These are phyloP conservation scores for Pyrocoelia pectoralis DNA, from an alignment of 2,888 invertebrate species.

Conservation along the genomic window DNA sequence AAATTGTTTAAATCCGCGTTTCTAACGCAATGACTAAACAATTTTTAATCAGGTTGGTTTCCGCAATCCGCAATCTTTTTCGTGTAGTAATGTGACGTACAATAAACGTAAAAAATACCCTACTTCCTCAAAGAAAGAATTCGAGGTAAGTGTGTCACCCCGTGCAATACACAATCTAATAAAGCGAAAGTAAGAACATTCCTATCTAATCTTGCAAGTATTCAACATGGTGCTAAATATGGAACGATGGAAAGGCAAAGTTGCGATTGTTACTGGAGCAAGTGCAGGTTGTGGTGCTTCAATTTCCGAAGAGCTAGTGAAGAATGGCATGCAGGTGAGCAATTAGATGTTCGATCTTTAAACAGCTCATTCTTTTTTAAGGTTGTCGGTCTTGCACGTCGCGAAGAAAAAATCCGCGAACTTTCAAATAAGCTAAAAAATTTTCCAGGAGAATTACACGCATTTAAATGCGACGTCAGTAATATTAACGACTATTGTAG, in stretches of 20 bases:
- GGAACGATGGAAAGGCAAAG: slow-evolving; percentile 40
- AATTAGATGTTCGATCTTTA: not conserved
- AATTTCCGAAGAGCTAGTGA: slow-evolving; percentile 36
- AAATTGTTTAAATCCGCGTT: too few relatives aligned
- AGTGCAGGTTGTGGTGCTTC: slow-evolving; percentile 43
- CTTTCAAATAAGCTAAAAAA: not conserved
- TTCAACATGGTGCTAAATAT: slow-evolving; percentile 31
- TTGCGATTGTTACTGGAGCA: slow-evolving; percentile 46
- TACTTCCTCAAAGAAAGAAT: too few relatives aligned
- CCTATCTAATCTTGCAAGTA: not conserved
- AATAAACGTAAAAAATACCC: too few relatives aligned
- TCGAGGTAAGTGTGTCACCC: too few relatives aligned
- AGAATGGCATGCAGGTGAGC: slow-evolving; percentile 26
- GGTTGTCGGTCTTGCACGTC: slow-evolving; percentile 14
- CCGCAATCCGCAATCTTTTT: too few relatives aligned
- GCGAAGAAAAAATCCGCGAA: slow-evolving; percentile 8
- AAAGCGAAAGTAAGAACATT: too few relatives aligned
- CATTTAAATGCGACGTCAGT: not conserved
- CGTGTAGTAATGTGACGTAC: too few relatives aligned
- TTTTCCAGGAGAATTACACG: slow-evolving; percentile 5
- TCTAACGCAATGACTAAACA: too few relatives aligned
- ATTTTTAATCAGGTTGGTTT: too few relatives aligned
- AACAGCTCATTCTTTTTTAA: too few relatives aligned
- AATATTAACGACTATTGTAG: too few relatives aligned
- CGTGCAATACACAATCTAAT: too few relatives aligned